Evolutionary conservation across 2,888 invertebrate species (phyloP).

Genomic region (Artemia sinica): DNA sequence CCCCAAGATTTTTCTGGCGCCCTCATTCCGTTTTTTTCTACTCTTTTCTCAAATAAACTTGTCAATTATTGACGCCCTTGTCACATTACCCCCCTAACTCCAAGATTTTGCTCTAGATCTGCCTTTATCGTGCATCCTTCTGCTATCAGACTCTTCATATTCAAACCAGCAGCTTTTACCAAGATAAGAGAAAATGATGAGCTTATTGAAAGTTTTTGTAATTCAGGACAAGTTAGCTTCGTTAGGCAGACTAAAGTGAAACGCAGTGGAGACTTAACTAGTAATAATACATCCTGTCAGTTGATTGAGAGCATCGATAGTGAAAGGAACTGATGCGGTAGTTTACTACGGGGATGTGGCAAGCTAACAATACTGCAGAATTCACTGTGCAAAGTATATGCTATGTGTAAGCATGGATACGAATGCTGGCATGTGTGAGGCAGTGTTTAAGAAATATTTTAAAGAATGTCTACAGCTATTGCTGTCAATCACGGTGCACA

Average conservation of each 20-base stretch:
- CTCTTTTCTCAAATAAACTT: too few relatives aligned
- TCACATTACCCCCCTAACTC: too few relatives aligned
- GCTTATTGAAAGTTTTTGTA: too few relatives aligned
- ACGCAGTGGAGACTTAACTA: slow-evolving; percentile 6
- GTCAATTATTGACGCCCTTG: too few relatives aligned
- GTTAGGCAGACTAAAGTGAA: background rate
- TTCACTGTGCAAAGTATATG: background rate
- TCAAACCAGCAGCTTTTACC: too few relatives aligned
- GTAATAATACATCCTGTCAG: slow-evolving; percentile 8
- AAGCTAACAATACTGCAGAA: background rate
- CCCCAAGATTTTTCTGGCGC: too few relatives aligned
- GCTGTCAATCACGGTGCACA: slow-evolving; percentile 21
- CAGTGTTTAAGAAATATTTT: background rate
- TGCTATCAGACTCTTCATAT: too few relatives aligned
- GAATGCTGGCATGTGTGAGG: background rate
- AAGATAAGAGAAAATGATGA: too few relatives aligned
- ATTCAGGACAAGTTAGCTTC: slow-evolving; percentile 1
- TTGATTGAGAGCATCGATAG: slow-evolving; percentile 1
- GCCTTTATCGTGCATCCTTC: too few relatives aligned
- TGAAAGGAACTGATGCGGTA: background rate
- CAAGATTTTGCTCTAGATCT: too few relatives aligned
- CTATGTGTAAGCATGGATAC: slow-evolving; percentile 12
- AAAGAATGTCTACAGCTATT: slow-evolving; percentile 20
- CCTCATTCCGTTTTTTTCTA: too few relatives aligned
- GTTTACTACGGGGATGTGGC: too few relatives aligned